Evolutionary conservation across 2,113 vertebrate genomes (phyloP).

Genomic region (Abramis brama): DNA sequence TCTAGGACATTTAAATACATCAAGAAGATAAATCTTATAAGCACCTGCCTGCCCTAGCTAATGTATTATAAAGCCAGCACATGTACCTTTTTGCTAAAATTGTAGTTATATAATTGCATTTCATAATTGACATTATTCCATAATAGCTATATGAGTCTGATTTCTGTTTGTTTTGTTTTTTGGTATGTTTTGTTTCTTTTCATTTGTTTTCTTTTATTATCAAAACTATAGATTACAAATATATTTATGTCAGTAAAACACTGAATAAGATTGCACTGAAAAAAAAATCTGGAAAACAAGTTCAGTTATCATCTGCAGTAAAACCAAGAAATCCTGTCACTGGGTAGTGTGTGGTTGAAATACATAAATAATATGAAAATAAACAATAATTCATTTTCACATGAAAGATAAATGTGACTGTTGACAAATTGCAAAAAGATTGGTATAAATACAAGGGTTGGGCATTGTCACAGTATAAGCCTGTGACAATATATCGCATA

Average conservation of each 20-base stretch:
- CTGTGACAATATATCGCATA: too few species aligned
- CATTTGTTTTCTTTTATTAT: neutral
- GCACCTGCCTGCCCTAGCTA: too few species aligned
- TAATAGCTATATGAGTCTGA: neutral
- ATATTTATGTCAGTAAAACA: too few species aligned
- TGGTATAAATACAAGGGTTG: neutral
- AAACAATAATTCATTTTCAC: neutral
- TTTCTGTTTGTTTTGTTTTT: neutral
- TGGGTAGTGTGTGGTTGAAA: neutral
- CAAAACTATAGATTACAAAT: neutral
- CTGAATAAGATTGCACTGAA: too few species aligned
- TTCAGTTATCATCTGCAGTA: too few species aligned
- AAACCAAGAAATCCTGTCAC: neutral
- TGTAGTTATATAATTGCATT: neutral
- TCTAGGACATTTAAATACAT: too few species aligned
- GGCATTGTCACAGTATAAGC: neutral
- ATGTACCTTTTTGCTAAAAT: too few species aligned
- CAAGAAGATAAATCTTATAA: too few species aligned
- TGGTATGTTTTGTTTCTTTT: neutral
- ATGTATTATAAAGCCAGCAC: too few species aligned
- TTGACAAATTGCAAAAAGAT: neutral
- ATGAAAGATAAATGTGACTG: neutral
- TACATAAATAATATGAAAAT: neutral
- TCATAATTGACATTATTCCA: neutral
- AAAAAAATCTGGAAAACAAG: too few species aligned